Conservation (phyloP, 2,797 vertebrate species). For the Muraenolepis orangiensis region DNA sequence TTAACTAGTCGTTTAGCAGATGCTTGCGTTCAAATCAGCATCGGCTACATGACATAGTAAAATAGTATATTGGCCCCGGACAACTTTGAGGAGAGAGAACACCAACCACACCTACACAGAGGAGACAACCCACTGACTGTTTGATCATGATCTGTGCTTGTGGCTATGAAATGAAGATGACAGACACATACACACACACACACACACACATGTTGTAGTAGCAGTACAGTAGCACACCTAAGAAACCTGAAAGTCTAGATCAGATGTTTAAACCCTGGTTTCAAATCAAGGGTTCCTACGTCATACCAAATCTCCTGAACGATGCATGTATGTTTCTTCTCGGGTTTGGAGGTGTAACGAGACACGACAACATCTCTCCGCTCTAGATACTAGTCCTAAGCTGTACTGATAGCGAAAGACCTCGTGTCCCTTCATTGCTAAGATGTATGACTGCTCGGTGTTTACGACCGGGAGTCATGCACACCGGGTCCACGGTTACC, state of each 20-base stretch:
- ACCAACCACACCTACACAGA: too few species aligned
- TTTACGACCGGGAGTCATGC: neutral
- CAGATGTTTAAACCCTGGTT: slow-evolving; percentile 24
- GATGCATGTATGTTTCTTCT: slow-evolving; percentile 19
- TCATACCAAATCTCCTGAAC: slow-evolving; percentile 20
- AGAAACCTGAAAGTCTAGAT: slow-evolving; percentile 19
- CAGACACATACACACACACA: neutral
- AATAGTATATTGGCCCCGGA: slow-evolving; percentile 22
- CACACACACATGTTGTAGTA: neutral
- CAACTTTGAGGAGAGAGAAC: neutral
- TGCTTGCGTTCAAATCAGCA: too few species aligned
- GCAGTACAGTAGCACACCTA: neutral
- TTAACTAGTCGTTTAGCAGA: too few species aligned
- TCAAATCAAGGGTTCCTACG: slow-evolving; percentile 17
- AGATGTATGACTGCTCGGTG: neutral
- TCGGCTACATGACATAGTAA: neutral
- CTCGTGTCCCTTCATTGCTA: neutral
- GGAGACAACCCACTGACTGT: too few species aligned
- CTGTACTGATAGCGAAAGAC: neutral
- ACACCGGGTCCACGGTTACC: slow-evolving; percentile 6
- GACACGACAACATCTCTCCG: slow-evolving; percentile 15
- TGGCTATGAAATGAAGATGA: too few species aligned
- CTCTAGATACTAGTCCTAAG: neutral
- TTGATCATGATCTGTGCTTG: too few species aligned
- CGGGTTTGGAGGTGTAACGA: slow-evolving; percentile 15